Base-by-base conservation (phyloP, 2,113 vertebrate genomes). In the Edolisoma coerulescens region DNA sequence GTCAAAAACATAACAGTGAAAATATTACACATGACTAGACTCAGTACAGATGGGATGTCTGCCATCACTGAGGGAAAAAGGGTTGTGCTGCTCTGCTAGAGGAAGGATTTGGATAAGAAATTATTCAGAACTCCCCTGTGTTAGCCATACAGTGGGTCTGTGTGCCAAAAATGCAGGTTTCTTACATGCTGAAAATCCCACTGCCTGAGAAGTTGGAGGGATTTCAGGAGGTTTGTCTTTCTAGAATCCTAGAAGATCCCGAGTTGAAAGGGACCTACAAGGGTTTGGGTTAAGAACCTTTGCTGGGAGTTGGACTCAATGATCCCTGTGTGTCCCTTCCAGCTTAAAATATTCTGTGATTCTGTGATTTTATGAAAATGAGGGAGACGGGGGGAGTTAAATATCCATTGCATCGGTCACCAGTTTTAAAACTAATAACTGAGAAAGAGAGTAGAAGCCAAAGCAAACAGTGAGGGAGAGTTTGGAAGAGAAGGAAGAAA, bases 21-120 rank as follows among this genome's bases (percentile, higher is more conserved):
- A 96, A 95, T 89, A 87, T 68, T 84, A 45, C 79, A 59, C 73
- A 64, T 56, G 77, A 68, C 61, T 89, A 70, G 86, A 82, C 52
- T 92, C 7, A 1, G 68, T 96, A 64, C 84, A 91, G 77, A 89
- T 94, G 94, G 94, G 77, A 68, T 1, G 26, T 90, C 80, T 96
- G 80, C 68, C 13, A 21, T 89, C 76, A 75, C 24, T 8, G 33
- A 74, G 35, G 61, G 60, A 87, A 86, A 87, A 53, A 16, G 22
- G 21, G 21, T 70, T 81, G 52, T 90, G 83, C 67, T 85, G 57
- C 56, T 81, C 50, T 92, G 47, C 69, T 59, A 8, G 42, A 70
- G n/a, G 32, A 71, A 91, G 19, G 39, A 24, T 94, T 92, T 94
- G 64, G 60, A 14, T 64, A 49, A 26, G 22, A 84, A 71, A 23